Conservation (phyloP, 2,888 invertebrate species). For the Frankliniella intonsa region DNA sequence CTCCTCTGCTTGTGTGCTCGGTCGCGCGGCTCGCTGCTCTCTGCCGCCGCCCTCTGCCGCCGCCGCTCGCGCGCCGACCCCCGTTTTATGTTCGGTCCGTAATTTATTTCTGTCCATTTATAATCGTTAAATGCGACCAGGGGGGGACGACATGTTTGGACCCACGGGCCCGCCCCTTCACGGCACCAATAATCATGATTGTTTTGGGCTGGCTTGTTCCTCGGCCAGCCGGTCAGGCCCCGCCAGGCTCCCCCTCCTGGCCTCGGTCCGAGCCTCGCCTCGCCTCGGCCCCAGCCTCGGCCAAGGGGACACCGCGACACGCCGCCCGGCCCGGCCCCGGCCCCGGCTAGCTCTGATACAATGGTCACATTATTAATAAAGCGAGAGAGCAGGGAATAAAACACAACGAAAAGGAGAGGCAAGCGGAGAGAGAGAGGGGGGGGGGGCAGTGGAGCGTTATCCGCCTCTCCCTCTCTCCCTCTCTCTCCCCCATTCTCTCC, state of each 20-base stretch:
- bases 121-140: slow-evolving; percentile 23
- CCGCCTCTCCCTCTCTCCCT: no score
- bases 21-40: not conserved
- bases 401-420: not conserved
- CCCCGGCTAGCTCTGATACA: slow-evolving; percentile 1
- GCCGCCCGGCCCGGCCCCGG: not conserved
- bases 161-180: slow-evolving; percentile 3
- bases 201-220: not conserved
- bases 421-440: not conserved
- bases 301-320: not conserved
- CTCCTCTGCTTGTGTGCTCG: not conserved
- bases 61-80: not conserved
- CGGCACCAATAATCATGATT: slow-evolving; percentile 20
- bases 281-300: not conserved
- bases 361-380: slow-evolving; percentile 25
- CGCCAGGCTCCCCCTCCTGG: not conserved
- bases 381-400: not conserved
- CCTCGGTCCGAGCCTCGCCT: no score
- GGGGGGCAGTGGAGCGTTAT: no score
- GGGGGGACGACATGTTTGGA: slow-evolving; percentile 24
- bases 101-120: slow-evolving; percentile 27
- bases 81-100: slow-evolving; percentile 18
- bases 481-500: no score
- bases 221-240: not conserved
- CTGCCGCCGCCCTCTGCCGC: not conserved